A percentile compares a stretch with the other conserved stretches of the same genome.
Evolutionary conservation across 2,888 invertebrate genomes (phyloP).

Genomic region (Hypolimnas misippus): DNA sequence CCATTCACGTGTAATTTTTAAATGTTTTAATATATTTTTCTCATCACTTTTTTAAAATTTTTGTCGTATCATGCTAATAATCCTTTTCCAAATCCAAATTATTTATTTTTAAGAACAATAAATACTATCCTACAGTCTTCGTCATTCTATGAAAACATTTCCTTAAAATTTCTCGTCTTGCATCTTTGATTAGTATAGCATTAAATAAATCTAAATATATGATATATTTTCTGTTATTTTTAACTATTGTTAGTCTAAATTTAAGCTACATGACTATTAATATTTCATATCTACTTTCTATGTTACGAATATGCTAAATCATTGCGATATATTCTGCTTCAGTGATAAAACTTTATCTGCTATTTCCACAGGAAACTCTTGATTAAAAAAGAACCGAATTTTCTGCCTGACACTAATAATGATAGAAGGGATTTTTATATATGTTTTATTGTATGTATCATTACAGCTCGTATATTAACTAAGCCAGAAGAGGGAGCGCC

Average conservation of each 20-base stretch:
- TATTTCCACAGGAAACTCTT: background rate
- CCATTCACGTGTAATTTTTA: conserved; percentile 15
- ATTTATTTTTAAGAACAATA: conserved; percentile 12
- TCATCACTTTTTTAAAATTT: conserved; percentile 1
- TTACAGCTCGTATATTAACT: conserved; percentile 66
- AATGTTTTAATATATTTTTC: conserved; percentile 11
- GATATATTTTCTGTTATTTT: too few relatives aligned
- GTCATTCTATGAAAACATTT: conserved; percentile 22
- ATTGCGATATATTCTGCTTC: background rate
- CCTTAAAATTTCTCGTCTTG: background rate
- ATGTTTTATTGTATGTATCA: conserved; percentile 7
- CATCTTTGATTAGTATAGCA: background rate
- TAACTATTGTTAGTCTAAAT: too few relatives aligned
- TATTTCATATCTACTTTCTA: background rate
- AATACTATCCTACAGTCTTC: conserved; percentile 26
- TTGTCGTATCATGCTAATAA: conserved; percentile 32
- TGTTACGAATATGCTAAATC: background rate
- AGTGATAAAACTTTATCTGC: background rate
- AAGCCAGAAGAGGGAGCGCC: conserved; percentile 60
- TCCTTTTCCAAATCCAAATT: conserved; percentile 28
- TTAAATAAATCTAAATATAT: background rate
- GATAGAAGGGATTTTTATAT: background rate
- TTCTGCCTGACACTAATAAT: too few relatives aligned
- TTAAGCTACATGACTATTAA: background rate
- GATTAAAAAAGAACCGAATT: background rate